phyloP scores from a whole-genome alignment of 1,140 invertebrate genomes.

The Aphaenogaster rudis region DNA sequence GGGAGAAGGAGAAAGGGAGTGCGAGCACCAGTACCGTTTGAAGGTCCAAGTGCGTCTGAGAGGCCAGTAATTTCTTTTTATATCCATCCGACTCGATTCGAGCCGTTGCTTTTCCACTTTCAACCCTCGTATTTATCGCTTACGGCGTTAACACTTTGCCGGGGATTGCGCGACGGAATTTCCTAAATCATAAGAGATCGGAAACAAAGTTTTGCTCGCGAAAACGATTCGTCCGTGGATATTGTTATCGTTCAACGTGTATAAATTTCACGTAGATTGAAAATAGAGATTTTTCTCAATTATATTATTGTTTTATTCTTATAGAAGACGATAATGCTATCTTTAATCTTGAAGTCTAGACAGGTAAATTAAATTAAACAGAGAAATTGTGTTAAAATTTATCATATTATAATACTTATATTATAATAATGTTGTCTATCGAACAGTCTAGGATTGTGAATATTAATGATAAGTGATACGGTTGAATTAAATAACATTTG shows the following conservation, averaged over 20 bases:
- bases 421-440: neutral
- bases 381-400: slow-evolving; percentile 13
- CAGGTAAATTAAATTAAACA: neutral
- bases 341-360: neutral
- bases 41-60: slow-evolving; percentile 73
- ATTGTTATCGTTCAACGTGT: neutral
- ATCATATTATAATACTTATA: slow-evolving; percentile 7
- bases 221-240: slow-evolving; percentile 3
- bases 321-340: neutral
- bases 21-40: slow-evolving; percentile 30
- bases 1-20: neutral
- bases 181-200: slow-evolving; percentile 5
- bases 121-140: slow-evolving; percentile 67
- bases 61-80: slow-evolving; percentile 79
- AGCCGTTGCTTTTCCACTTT: slow-evolving; percentile 58
- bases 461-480: slow-evolving; percentile 49
- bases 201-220: slow-evolving; percentile 44
- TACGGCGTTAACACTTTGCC: slow-evolving; percentile 29
- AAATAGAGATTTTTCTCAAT: neutral
- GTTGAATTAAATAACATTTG: slow-evolving; percentile 24
- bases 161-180: slow-evolving; percentile 42
- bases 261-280: neutral
- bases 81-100: slow-evolving; percentile 70
- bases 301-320: neutral
- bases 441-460: slow-evolving; percentile 4